Evolutionary conservation across 2,113 vertebrate species (phyloP).

Genomic region (Calypte anna): DNA sequence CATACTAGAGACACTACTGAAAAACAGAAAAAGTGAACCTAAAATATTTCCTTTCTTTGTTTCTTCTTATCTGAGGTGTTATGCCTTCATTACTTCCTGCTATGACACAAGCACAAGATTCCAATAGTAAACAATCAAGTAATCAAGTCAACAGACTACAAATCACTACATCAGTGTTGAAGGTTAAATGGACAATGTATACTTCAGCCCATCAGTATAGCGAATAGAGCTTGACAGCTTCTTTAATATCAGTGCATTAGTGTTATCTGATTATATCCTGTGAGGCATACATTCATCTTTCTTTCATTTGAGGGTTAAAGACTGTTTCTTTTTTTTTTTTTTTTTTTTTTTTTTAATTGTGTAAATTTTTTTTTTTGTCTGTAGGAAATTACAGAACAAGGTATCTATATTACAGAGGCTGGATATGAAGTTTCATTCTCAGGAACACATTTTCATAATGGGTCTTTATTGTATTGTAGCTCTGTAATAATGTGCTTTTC

Average conservation of each 20-base stretch:
- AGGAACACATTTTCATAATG: slow-evolving; percentile 35
- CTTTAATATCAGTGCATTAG: background rate
- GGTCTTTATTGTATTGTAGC: slow-evolving; percentile 27
- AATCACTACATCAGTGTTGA: background rate
- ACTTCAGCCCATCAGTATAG: background rate
- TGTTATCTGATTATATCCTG: slow-evolving; percentile 19
- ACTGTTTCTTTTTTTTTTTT: too few species aligned
- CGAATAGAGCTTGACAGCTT: background rate
- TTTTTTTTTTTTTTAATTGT: background rate
- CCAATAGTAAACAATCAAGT: background rate
- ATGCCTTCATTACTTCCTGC: background rate
- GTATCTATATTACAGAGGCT: background rate
- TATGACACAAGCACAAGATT: background rate
- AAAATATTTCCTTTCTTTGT: background rate
- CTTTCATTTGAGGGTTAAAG: background rate
- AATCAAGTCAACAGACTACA: background rate
- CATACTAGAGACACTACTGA: background rate
- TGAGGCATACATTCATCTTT: background rate
- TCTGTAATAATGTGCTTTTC: slow-evolving; percentile 35
- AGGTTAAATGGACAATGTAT: background rate
- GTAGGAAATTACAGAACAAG: slow-evolving; percentile 30
- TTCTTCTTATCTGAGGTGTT: background rate
- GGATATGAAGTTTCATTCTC: background rate
- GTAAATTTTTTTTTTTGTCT: background rate
- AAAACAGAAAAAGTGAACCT: background rate